Evolutionary conservation across 2,888 invertebrate species (phyloP), one percentile per base, ranked within the genome.

Genomic region (Cantharis nigra): DNA sequence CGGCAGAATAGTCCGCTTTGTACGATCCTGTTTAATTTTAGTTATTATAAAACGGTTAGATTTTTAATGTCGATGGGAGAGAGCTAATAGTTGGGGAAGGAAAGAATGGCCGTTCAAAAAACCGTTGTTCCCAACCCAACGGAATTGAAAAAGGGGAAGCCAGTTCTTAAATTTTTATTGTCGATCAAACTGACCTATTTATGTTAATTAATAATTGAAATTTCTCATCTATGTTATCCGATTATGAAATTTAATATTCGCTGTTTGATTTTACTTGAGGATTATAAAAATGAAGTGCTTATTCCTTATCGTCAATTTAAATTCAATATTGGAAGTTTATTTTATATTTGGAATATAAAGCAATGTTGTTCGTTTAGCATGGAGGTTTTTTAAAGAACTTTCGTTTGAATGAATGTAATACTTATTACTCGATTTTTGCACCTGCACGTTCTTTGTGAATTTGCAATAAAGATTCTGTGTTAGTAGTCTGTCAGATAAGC

Each of bases 401-500:
- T 64, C 13, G 63, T 71, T 30, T 63, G 63, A 63, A 63, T 63
- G 28, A 72, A 65, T 72, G 18, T 33, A 72, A 64, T 49, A 65
- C 62, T 63, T 23, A 23, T 28, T 74, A 30, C 23, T 63, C 69
- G 28, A 33, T 69, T 70, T 69, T 74, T 74, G 70, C 74, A 74
- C 74, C 74, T 74, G 74, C 62, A 69, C 69, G 69, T 74, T 70
- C 74, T 74, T 63, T 74, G 74, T 62, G 67, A 71, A 75, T 75
- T 70, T 75, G 63, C 77, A 77, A 70, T 74, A 74, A 77, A 77
- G 77, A 77, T 74, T 77, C 71, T 72, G 69, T 77, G 77, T 77
- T 74, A 74, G 77, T 77, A 77, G 71, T 71, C 74, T 77, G 77
- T 74, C 77, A 74, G 77, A 77, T 77, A 77, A 77, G 77, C 74